Evolutionary conservation across 2,888 invertebrate species (phyloP), one percentile per base, ranked within the genome.

Genomic region (Drosophila nr. perissopoda): DNA sequence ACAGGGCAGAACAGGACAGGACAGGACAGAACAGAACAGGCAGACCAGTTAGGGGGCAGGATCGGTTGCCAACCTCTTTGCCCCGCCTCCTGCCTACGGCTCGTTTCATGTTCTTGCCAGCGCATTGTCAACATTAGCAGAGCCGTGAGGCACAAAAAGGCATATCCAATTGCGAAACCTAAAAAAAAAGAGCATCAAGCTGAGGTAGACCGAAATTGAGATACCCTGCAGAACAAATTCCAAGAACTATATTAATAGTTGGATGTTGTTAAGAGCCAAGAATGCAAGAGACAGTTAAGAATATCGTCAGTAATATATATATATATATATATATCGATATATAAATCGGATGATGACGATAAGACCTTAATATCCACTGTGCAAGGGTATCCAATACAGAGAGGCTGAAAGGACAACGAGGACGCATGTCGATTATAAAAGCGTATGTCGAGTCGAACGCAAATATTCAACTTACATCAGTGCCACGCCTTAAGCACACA

Each of bases 401-500:
- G 27, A 52, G 36, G 42, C 52, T 21, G 25, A 18, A 56, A 18
- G 40, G 21, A 61, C 27, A 54, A 31, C 27, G 60, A 58, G 71
- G 69, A 88, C 81, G 81, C 85, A 87, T 79, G 85, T 72, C 81
- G 87, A 87, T 85, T 83, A 86, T 86, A 88, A 85, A 83, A 83
- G 82, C 73, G 63, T 69, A 74, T 57, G 68, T 57, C 51, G 68
- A 67, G 68, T 34, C 74, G 63, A 83, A 79, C 67, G 73, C 71
- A 85, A 87, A 86, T 86, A 85, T 86, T 83, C 87, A 86, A 80
- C 85, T 82, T 75, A 83, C 85, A 85, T 83, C 78, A 86, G 82
- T 71, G 86, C 70, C 82, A 87, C 86, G 85, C 85, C 84, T 72
- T 69, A 65, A 54, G 59, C 54, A 58, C 29, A 52, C 63, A 66